phyloP scores from a whole-genome alignment of 1,140 invertebrate species.

The Zaprionus capensis region DNA sequence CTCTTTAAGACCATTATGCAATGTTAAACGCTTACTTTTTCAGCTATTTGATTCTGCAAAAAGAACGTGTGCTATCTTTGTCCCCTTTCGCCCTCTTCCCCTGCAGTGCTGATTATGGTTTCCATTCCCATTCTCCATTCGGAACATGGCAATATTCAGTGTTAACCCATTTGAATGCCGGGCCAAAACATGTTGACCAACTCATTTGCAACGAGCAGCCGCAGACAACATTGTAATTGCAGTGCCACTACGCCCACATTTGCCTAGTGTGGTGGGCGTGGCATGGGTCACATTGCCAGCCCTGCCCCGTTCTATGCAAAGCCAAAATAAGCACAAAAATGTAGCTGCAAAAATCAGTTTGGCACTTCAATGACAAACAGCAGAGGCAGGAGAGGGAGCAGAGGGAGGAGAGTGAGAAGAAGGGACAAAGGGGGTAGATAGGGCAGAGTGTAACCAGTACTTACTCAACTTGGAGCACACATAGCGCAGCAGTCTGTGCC shows the following conservation, averaged over 20 bases:
- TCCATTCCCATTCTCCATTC: not conserved
- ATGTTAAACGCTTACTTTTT: not conserved
- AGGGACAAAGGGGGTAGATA: fast-evolving
- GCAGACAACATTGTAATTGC: conserved; percentile 76
- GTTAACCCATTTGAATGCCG: conserved; percentile 30
- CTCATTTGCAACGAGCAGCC: conserved; percentile 68
- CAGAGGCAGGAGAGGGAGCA: not conserved
- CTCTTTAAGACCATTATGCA: not conserved
- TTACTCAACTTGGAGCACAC: too few species aligned
- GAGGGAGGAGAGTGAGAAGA: too few species aligned
- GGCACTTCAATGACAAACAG: conserved; percentile 50
- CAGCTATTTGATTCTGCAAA: not conserved
- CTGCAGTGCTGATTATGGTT: not conserved
- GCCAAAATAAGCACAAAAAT: conserved; percentile 62
- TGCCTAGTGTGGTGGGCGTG: not conserved
- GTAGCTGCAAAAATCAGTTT: conserved; percentile 70
- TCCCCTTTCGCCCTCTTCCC: not conserved
- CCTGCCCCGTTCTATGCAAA: conserved; percentile 62
- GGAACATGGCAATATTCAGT: conserved; percentile 35
- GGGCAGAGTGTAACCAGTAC: too few species aligned
- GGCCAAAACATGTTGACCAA: conserved; percentile 75
- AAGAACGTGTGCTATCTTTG: not conserved
- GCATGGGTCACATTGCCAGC: conserved; percentile 26
- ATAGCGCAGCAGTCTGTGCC: conserved; percentile 13
- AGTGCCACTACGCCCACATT: conserved; percentile 24